phyloP scores from a whole-genome alignment of 1,140 invertebrate genomes.

The Lepidurus couesii region DNA sequence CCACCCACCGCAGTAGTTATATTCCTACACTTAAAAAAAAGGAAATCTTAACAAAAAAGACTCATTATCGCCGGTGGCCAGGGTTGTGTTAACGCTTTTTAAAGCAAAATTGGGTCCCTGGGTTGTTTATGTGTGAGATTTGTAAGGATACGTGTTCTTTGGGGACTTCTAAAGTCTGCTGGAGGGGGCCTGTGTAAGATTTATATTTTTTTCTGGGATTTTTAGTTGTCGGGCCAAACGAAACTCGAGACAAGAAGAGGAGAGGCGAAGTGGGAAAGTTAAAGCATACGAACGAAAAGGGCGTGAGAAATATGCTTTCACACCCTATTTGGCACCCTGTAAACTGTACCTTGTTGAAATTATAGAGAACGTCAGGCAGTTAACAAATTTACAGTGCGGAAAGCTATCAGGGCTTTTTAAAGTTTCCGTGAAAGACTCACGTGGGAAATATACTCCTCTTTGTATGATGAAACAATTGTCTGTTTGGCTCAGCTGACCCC shows the following conservation, averaged over 20 bases:
- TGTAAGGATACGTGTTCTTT: not conserved
- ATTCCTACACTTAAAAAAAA: not conserved
- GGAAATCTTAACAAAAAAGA: not conserved
- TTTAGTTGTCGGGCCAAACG: not conserved
- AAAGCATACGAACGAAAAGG: not conserved
- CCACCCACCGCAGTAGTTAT: not conserved
- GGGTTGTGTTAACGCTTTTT: constrained; percentile 14
- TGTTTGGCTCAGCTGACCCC: not conserved
- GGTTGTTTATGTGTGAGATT: constrained; percentile 7
- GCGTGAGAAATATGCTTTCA: constrained; percentile 14
- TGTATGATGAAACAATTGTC: not conserved
- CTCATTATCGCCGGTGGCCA: not conserved
- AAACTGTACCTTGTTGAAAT: constrained; percentile 16
- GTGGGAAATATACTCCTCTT: not conserved
- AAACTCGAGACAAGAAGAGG: not conserved
- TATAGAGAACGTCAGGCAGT: not conserved
- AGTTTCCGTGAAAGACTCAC: not conserved
- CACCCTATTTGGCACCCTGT: constrained; percentile 13
- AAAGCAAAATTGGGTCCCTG: not conserved
- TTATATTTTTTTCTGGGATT: not conserved
- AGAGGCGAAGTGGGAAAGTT: too few species aligned
- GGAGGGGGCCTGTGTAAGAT: not conserved
- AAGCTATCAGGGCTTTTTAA: not conserved
- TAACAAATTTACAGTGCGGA: constrained; percentile 6
- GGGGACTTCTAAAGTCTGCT: not conserved